phyloP scores from a whole-genome alignment of 2,888 invertebrate genomes.

The Polyommatus iphigenia region DNA sequence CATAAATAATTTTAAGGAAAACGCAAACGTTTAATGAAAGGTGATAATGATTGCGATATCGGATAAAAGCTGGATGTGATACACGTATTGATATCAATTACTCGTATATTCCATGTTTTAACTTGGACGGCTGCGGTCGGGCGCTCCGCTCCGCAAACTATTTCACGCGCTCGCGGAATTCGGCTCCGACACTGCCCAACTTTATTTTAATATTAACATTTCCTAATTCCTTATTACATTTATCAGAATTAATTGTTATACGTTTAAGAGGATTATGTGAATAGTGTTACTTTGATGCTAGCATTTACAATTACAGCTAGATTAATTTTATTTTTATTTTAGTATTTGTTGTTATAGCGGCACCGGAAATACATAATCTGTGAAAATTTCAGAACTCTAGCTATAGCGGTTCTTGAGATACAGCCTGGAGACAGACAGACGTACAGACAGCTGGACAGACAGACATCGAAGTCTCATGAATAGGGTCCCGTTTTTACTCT shows the following conservation, averaged over 20 bases:
- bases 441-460: no score
- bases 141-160: conserved; percentile 23
- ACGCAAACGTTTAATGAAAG: conserved; percentile 11
- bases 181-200: conserved; percentile 23
- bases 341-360: no score
- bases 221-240: conserved; percentile 1
- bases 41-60: background rate
- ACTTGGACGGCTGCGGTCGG: conserved; percentile 11
- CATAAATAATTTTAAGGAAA: conserved; percentile 27
- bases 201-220: conserved; percentile 22
- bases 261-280: background rate
- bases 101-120: conserved; percentile 19
- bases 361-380: no score
- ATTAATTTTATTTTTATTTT: no score
- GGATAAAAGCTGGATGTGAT: background rate
- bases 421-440: no score
- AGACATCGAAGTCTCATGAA: no score
- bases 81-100: conserved; percentile 19
- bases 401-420: no score
- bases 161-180: conserved; percentile 32
- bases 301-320: background rate
- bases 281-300: background rate
- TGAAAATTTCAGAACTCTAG: no score
- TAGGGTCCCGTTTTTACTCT: no score
- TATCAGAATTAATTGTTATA: conserved; percentile 1